Evolutionary conservation across 1,140 invertebrate genomes (phyloP), one percentile per base, ranked within the genome.

Genomic region (Penaeus japonicus): DNA sequence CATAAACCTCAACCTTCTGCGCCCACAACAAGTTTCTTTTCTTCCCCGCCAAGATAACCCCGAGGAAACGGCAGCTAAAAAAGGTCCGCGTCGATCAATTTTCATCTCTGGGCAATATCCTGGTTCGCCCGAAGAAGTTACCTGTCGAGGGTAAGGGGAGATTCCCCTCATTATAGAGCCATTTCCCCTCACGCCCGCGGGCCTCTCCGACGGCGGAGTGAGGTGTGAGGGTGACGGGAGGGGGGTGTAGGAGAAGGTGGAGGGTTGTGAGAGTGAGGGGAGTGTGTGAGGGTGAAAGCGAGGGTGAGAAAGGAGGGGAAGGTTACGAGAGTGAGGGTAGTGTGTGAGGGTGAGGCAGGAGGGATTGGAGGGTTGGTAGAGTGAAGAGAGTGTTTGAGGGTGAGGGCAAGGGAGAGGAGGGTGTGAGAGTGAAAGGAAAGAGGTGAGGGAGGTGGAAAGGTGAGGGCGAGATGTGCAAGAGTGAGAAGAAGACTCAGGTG

Each of bases 31-130:
- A 10, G 2, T 7, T 47, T 47, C 39, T 47, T 7, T 47, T 47
- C 5, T 7, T 7, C 39, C 39, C 39, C 39, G n/a, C n/a, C 39
- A 10, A 47, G 39, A 47, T 12, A 47, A 47, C 39, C 39, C 7
- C 39, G 12, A 47, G 39, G 39, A 47, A 47, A 47, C 39, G 39
- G 0, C 7, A n/a, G 39, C 39, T 47, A 47, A 47, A 47, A 47
- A 10, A 10, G 12, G 5, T n/a, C n/a, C 2, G 5, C 7, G 5
- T 10, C 73, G 32, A 77, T 77, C 73, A 77, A 77, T 77, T 47
- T 77, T 77, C 73, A 77, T 77, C 32, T 24, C 18, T 17, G 73
- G 4, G 73, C 73, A 77, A 77, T 77, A 77, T 77, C 73, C 73
- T 77, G 73, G 30, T 77, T 24, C 70, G 3, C 73, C 32, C 73